Base-by-base conservation (phyloP, 2,113 vertebrate species). In the Sceloporus tristichus region DNA sequence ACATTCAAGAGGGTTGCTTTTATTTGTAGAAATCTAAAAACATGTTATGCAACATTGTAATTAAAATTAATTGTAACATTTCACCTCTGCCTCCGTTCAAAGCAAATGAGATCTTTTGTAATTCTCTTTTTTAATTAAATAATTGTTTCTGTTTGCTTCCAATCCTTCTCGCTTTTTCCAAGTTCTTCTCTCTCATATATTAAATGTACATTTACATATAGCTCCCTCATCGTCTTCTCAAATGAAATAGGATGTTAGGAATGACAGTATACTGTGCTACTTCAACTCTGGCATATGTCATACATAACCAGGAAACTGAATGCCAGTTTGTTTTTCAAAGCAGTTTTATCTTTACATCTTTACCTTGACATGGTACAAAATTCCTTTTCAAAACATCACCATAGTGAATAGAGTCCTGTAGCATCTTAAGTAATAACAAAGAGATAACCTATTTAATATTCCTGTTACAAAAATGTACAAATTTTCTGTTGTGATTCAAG, bases 1-100 rank as follows among this genome's bases (percentile, higher is more conserved):
- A 48, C 34, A 75, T 9, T 56, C 87, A 82, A 87, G 25, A 75
- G 9, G 27, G 4, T 38, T 80, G 29, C 56, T 86, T 91, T 87
- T 68, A 21, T 85, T 42, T 40, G 14, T 29, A 86, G 29, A 18
- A 75, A 78, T 85, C 70, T 59, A 86, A 86, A 87, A 85, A 0
- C 42, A 9, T 21, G 0, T 86, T 11, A 85, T 70, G 56, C 79
- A 65, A 59, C 78, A 89, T 6, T 27, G 75, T 66, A 62, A 84
- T 89, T 85, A 90, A 91, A 77, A 16, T 34, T 80, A 21, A 18
- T 83, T 86, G 59, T 16, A 85, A 89, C 88, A 0, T 0, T 42
- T 86, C 81, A 7, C 62, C 18, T 7, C 11, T 92, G 81, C 86
- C 76, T 11, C 1, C 9, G 0, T 87, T 23, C 79, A 66, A 79